phyloP scores from a whole-genome alignment of 2,113 vertebrate genomes.

The Ceuthmochares aereus region DNA sequence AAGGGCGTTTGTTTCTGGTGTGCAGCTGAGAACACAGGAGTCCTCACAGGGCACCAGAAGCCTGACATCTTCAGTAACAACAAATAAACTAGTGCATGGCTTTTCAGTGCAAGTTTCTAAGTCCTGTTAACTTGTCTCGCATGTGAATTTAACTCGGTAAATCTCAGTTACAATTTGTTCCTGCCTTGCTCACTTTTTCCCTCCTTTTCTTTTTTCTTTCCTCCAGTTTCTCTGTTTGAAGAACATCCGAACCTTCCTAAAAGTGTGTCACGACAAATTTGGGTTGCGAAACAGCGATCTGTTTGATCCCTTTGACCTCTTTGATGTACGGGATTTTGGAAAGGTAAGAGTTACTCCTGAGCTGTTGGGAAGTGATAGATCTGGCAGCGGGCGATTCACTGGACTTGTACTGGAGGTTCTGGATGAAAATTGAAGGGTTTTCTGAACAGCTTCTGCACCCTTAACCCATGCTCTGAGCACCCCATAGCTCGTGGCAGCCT shows the following conservation, averaged over 20 bases:
- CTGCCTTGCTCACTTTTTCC: background rate
- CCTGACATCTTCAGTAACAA: background rate
- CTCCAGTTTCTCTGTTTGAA: conserved; percentile 94
- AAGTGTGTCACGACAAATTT: conserved; percentile 96
- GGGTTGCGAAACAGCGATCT: conserved; percentile 93
- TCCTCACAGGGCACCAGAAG: background rate
- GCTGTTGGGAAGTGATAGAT: background rate
- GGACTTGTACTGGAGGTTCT: background rate
- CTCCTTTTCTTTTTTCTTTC: background rate
- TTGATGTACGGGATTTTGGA: conserved; percentile 96
- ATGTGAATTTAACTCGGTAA: background rate
- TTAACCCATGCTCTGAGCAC: fast-evolving
- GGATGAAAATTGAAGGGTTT: background rate
- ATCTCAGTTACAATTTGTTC: background rate
- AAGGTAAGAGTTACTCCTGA: conserved; percentile 84
- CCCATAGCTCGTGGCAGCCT: fast-evolving
- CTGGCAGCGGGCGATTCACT: fast-evolving
- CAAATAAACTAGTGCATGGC: background rate
- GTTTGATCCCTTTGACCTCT: conserved; percentile 98
- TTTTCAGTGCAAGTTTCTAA: fast-evolving
- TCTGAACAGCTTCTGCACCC: background rate
- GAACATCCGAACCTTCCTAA: conserved; percentile 97
- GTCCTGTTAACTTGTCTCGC: background rate
- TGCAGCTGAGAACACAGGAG: conserved; percentile 31
- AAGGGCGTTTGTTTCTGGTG: conserved; percentile 11